Conservation (phyloP, 2,113 vertebrate genomes). For the Apeltes quadracus region DNA sequence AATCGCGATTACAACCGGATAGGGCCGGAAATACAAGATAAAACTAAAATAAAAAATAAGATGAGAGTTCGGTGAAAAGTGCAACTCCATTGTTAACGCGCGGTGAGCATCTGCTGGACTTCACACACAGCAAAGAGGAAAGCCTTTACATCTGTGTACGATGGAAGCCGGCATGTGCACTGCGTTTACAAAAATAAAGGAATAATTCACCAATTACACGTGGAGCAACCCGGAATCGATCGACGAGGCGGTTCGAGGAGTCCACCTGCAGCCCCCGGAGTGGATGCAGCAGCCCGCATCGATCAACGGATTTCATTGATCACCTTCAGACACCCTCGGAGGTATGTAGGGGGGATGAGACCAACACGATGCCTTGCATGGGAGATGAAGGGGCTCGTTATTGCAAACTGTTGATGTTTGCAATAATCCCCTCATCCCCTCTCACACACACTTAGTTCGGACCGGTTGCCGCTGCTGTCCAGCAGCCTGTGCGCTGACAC, state of each 20-base stretch:
- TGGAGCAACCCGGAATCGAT: slow-evolving; percentile 21
- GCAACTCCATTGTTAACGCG: slow-evolving; percentile 41
- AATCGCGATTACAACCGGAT: not conserved
- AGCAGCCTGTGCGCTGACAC: not conserved
- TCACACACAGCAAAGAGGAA: not conserved
- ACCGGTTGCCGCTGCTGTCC: not conserved
- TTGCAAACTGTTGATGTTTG: not conserved
- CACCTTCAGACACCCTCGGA: slow-evolving; percentile 38
- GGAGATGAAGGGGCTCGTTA: not conserved
- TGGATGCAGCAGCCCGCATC: slow-evolving; percentile 58
- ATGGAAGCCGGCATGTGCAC: slow-evolving; percentile 34
- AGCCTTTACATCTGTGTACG: not conserved
- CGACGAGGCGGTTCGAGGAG: slow-evolving; percentile 40
- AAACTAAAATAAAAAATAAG: slow-evolving; percentile 3
- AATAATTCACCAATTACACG: not conserved
- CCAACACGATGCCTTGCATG: not conserved
- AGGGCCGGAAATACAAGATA: not conserved
- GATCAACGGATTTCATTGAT: slow-evolving; percentile 56
- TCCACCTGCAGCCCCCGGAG: slow-evolving; percentile 31
- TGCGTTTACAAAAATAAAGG: slow-evolving; percentile 38
- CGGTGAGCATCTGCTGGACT: slow-evolving; percentile 38
- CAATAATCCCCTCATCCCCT: not conserved
- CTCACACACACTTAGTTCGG: slow-evolving; percentile 43
- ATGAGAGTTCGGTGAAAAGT: slow-evolving; percentile 67
- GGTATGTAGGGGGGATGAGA: slow-evolving; percentile 52